Conservation (phyloP, 2,888 invertebrate species). For the Platynereis dumerilii region DNA sequence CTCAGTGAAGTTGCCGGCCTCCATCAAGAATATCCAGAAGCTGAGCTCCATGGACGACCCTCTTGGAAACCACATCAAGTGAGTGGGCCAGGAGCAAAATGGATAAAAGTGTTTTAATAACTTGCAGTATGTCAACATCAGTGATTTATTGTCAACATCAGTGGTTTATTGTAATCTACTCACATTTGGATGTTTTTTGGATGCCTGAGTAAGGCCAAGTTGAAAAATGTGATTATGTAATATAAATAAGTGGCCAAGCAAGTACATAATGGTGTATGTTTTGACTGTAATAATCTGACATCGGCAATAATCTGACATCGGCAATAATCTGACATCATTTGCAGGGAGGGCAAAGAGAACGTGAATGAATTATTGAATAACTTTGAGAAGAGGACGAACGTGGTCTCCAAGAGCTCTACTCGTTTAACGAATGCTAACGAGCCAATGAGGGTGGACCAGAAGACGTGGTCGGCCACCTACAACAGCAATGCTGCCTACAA, state of each 20-base stretch:
- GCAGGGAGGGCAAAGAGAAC: conserved; percentile 17
- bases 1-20: conserved; percentile 34
- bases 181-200: no score
- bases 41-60: conserved; percentile 30
- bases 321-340: no score
- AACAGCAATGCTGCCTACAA: conserved; percentile 7
- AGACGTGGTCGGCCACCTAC: conserved; percentile 28
- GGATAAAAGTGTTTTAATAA: no score
- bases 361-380: conserved; percentile 18
- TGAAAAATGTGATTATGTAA: no score
- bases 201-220: no score
- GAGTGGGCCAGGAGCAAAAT: neutral
- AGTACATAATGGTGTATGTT: no score
- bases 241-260: no score
- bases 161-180: no score
- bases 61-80: conserved; percentile 12
- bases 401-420: conserved; percentile 18
- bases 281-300: no score
- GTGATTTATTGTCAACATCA: no score
- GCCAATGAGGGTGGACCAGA: conserved; percentile 32
- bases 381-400: conserved; percentile 20
- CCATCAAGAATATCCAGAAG: conserved; percentile 38
- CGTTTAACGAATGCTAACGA: conserved; percentile 29
- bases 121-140: no score
- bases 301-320: no score